Evolutionary conservation across 2,113 vertebrate genomes (phyloP).

Genomic region (Indicator indicator): DNA sequence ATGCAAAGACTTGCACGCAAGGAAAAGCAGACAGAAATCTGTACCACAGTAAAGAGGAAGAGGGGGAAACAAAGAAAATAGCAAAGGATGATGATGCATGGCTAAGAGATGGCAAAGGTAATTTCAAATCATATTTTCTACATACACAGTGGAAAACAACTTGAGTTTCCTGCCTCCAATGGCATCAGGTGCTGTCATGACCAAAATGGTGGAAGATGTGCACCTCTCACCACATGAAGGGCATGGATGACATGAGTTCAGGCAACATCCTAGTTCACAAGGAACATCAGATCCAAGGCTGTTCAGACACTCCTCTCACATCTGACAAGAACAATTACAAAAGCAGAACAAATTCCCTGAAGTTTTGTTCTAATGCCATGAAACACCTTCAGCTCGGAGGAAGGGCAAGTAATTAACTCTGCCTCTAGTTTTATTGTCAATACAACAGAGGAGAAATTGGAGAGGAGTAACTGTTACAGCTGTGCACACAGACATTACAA

Average conservation of each 20-base stretch:
- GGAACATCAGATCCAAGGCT: not conserved
- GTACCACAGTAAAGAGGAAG: not conserved
- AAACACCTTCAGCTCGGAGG: not conserved
- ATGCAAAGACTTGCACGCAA: not conserved
- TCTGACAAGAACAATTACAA: not conserved
- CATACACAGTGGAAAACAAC: not conserved
- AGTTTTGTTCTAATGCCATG: not conserved
- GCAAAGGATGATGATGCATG: not conserved
- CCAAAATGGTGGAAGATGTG: not conserved
- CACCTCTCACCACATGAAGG: not conserved
- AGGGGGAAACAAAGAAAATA: not conserved
- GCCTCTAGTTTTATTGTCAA: not conserved
- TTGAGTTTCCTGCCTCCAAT: not conserved
- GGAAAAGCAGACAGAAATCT: not conserved
- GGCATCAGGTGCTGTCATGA: not conserved
- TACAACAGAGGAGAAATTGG: not conserved
- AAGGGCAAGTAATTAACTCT: not conserved
- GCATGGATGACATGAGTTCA: not conserved
- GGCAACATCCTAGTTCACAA: not conserved
- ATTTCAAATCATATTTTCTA: not conserved
- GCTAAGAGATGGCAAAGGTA: not conserved
- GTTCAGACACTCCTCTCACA: not conserved
- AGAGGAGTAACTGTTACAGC: not conserved
- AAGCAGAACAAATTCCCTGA: not conserved
- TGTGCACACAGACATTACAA: not conserved